Conservation (phyloP, 2,113 vertebrate genomes). For the Anser cygnoides region DNA sequence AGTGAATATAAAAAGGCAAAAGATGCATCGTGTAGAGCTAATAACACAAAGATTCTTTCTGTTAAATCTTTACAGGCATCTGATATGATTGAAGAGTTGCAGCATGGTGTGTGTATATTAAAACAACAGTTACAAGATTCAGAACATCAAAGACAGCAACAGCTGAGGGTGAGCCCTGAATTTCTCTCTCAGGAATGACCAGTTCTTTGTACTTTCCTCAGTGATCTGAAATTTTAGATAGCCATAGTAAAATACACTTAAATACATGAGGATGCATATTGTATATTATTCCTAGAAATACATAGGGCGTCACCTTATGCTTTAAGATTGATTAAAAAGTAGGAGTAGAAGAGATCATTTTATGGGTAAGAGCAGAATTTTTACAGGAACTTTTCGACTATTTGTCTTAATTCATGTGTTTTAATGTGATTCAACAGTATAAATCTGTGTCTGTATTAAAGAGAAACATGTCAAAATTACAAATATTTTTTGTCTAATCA, state of each 20-base stretch:
- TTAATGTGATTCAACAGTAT: background rate
- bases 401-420: background rate
- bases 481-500: background rate
- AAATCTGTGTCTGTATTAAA: background rate
- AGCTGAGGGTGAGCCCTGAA: constrained; percentile 79
- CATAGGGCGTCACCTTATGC: background rate
- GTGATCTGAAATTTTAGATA: background rate
- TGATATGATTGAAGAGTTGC: constrained; percentile 81
- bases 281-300: background rate
- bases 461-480: background rate
- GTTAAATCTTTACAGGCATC: constrained; percentile 79
- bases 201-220: background rate
- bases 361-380: background rate
- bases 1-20: background rate
- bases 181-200: background rate
- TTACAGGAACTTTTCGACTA: background rate
- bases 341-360: background rate
- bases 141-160: constrained; percentile 81
- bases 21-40: background rate
- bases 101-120: constrained; percentile 74
- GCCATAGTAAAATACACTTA: background rate
- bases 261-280: too few relatives aligned
- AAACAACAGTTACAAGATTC: constrained; percentile 83
- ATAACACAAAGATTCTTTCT: background rate
- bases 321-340: background rate